Evolutionary conservation across 2,113 vertebrate species (phyloP), one percentile per base, ranked within the genome.

Genomic region (Artemisiospiza belli): DNA sequence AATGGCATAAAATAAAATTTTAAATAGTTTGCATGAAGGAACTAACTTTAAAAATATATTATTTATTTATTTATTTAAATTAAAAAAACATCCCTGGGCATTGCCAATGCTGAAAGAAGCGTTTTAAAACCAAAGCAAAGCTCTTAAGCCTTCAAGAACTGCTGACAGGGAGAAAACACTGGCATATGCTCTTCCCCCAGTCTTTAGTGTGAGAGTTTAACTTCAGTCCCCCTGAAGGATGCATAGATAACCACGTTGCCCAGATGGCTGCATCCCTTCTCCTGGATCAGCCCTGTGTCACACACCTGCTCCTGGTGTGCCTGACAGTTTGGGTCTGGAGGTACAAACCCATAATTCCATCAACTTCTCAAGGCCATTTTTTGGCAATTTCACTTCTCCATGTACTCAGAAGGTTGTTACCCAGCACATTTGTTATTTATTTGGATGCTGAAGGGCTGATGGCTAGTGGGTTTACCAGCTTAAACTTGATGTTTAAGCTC

Each of bases 121-220:
- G 25, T 67, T 87, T 82, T 30, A 82, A 90, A 92, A 70, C 41
- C 47, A 55, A 79, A 78, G 43, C 17, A 41, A 84, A 91, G 69
- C 81, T 85, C 64, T 85, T 43, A 90, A 85, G 67, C 51, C 78
- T 63, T 74, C 24, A 25, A 41, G 59, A 89, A 23, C 30, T 35
- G 61, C 74, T 62, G 77, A 73, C 64, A 81, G 84, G 43, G 31
- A 84, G 64, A 18, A 73, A 72, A 64, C 6, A 2, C 23, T 39
- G 67, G 22, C 67, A 31, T 37, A 52, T 82, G 66, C 79, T 81
- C 35, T 31, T 35, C 14, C 2, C 5, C 20, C 44, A 41, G 47
- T 13, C 10, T 27, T 39, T 41, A 31, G 43, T 28, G 69, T 15
- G 55, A 59, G 52, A 10, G 8, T 75, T 84, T 57, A 14, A 22